phyloP scores from a whole-genome alignment of 2,797 vertebrate species.

The Parotocinclus haroldoi region DNA sequence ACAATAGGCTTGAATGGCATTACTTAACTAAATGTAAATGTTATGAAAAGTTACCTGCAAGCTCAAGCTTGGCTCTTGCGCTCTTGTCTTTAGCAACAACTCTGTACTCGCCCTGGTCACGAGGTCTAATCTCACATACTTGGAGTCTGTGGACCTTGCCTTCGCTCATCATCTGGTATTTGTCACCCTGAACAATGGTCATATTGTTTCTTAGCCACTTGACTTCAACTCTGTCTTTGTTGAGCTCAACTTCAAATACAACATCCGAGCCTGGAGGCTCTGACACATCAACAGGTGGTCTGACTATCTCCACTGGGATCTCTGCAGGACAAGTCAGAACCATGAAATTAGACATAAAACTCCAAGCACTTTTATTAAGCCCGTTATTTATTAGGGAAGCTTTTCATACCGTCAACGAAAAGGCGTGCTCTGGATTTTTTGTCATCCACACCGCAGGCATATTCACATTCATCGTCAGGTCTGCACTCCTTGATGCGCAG shows the following conservation, averaged over 20 bases:
- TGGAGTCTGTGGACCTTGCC: constrained; percentile 92
- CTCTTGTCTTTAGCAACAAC: constrained; percentile 96
- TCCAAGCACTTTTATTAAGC: too few species aligned
- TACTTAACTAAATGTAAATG: too few species aligned
- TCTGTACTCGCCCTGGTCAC: constrained; percentile 95
- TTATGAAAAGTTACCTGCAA: constrained; percentile 83
- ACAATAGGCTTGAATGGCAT: too few species aligned
- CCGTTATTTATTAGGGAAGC: neutral
- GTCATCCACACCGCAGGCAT: constrained; percentile 94
- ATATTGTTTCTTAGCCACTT: constrained; percentile 98
- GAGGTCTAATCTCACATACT: constrained; percentile 90
- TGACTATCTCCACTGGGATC: constrained; percentile 91
- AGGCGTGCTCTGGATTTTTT: constrained; percentile 89
- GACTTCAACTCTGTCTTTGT: constrained; percentile 94
- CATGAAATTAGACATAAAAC: constrained; percentile 2
- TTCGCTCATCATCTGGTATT: constrained; percentile 98
- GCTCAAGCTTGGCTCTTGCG: constrained; percentile 91
- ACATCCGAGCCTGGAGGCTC: constrained; percentile 88
- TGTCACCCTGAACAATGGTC: constrained; percentile 93
- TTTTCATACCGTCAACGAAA: constrained; percentile 88
- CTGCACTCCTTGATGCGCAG: constrained; percentile 91
- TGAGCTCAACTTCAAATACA: constrained; percentile 89
- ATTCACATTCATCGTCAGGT: constrained; percentile 95
- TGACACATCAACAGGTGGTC: constrained; percentile 85
- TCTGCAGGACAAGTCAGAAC: constrained; percentile 65